Percentiles rank a stretch among this genome's conserved stretches.
Conservation (phyloP, 2,888 invertebrate species). For the Lasioglossum villosulum region DNA sequence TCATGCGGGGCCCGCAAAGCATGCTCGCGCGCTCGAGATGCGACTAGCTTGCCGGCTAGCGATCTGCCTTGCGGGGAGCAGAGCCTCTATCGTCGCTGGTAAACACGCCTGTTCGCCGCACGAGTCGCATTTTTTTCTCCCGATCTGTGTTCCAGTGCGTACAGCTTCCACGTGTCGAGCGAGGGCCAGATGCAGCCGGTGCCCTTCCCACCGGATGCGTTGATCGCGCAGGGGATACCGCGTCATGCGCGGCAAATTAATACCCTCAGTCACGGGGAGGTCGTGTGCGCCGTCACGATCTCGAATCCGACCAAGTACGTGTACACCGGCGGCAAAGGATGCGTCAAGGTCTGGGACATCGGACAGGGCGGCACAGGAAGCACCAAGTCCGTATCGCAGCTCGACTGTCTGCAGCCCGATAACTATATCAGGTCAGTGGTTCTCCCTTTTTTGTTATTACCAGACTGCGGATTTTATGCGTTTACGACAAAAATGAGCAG, state of each 20-base stretch:
- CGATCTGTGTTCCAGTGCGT: conserved; percentile 89
- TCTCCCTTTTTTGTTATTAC: neutral
- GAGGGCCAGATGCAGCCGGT: conserved; percentile 96
- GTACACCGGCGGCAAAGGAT: conserved; percentile 99
- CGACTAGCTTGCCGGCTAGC: conserved; percentile 12
- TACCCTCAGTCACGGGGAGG: conserved; percentile 96
- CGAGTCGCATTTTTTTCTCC: conserved; percentile 48
- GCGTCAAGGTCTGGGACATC: conserved; percentile 99
- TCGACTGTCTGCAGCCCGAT: conserved; percentile 97
- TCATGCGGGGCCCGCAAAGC: neutral
- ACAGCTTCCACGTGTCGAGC: conserved; percentile 96
- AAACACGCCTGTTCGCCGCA: conserved; percentile 47
- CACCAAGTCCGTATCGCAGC: conserved; percentile 91
- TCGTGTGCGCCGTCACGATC: conserved; percentile 98
- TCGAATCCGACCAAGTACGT: conserved; percentile 96
- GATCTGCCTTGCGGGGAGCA: conserved; percentile 2
- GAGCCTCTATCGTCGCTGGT: conserved; percentile 23
- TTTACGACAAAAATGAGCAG: no score
- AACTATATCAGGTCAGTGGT: conserved; percentile 92
- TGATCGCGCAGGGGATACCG: conserved; percentile 97
- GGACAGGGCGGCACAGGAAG: conserved; percentile 92
- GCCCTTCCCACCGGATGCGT: conserved; percentile 97
- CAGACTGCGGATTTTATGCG: no score
- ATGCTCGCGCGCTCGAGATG: neutral
- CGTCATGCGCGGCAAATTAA: conserved; percentile 96